These are phyloP conservation scores for Beaufortia kweichowensis DNA, from an alignment of 2,113 vertebrate species.

Conservation along the genomic window DNA sequence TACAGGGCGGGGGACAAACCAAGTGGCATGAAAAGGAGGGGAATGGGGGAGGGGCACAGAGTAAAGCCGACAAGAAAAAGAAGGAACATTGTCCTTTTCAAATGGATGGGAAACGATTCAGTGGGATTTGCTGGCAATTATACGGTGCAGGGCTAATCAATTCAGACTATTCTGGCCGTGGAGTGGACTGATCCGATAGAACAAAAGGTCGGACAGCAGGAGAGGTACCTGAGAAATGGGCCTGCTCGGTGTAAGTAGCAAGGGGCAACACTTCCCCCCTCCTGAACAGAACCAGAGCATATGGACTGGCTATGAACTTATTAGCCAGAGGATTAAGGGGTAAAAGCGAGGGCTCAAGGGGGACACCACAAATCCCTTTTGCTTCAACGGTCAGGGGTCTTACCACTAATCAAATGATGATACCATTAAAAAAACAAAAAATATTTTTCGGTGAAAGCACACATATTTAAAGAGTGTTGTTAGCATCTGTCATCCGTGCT, in stretches of 20 bases:
- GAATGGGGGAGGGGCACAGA: constrained; percentile 48
- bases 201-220: constrained; percentile 84
- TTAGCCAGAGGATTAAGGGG: constrained; percentile 93
- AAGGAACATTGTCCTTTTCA: constrained; percentile 83
- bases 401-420: constrained; percentile 42
- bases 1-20: constrained; percentile 63
- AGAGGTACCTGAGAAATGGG: constrained; percentile 92
- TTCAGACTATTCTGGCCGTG: constrained; percentile 90
- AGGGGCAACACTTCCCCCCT: constrained; percentile 81
- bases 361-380: constrained; percentile 68
- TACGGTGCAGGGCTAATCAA: constrained; percentile 87
- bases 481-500: neutral
- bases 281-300: constrained; percentile 83
- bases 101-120: constrained; percentile 90
- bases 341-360: constrained; percentile 75
- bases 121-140: constrained; percentile 90
- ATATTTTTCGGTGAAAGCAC: constrained; percentile 10
- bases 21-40: constrained; percentile 59
- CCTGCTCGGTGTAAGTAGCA: constrained; percentile 89
- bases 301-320: constrained; percentile 97
- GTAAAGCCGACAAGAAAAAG: constrained; percentile 71
- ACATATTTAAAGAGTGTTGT: neutral
- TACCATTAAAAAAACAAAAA: constrained; percentile 62
- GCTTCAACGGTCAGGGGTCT: constrained; percentile 57
- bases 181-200: constrained; percentile 90